Evolutionary conservation across 2,888 invertebrate genomes (phyloP), one percentile per base, ranked within the genome.

Genomic region (Eupithecia vulgata): DNA sequence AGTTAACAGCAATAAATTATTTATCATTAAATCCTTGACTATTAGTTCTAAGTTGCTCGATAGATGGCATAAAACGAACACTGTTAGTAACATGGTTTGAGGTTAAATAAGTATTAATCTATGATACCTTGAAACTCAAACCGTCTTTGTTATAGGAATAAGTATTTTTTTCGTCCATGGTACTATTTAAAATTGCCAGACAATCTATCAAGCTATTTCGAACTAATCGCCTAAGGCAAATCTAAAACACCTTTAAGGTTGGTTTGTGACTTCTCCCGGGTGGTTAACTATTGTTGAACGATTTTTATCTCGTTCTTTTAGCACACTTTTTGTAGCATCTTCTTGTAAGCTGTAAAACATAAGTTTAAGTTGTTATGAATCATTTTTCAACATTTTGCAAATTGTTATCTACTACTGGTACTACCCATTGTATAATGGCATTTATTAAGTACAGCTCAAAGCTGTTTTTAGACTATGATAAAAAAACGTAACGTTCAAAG

Each of bases 391-490:
- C 8, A 52, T 52, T 52, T 52, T 1, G 52, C 21, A 34, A 17
- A 25, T n/a, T 15, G 59, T 30, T 30, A 30, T 10, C 12, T 12
- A 40, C 12, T 12, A 40, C 40, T 2, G 40, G 40, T 40, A 45
- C 45, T 45, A 45, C 17, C 15, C 30, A 34, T 7, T 30, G 30
- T 59, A 34, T 61, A 34, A 2, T 34, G 34, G 34, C 61, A 61
- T 61, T 61, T 61, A 61, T 61, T 34, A 2, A 8, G 15, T 34
- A 8, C 57, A 57, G 61, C 61, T 61, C 34, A 61, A 61, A 61
- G 34, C 34, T 61, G 61, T 17, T 13, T 30, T 59, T 30, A 34
- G 17, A 34, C 17, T 34, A 34, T 34, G 7, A 17, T 34, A 17
- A 17, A 3, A 34, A 30, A 7, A 15, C 7, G 12, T 13, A 57